A percentile compares a stretch with the other conserved stretches of the same genome.
Conservation (phyloP, 1,140 invertebrate species). For the Cydia fagiglandana region DNA sequence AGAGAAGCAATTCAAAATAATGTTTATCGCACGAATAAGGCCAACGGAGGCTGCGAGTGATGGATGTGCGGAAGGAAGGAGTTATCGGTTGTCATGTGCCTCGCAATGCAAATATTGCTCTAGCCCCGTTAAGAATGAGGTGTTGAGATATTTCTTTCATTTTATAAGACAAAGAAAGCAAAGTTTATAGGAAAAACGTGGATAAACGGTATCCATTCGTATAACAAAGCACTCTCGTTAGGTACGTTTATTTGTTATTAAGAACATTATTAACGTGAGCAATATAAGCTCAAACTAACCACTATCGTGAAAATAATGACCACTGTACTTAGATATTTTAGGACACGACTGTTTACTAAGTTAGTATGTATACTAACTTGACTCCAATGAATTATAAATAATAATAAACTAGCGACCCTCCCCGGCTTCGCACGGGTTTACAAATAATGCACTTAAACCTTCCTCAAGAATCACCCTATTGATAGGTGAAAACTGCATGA, state of each 20-base stretch:
- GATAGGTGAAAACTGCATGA: too few relatives aligned
- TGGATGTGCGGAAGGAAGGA: slow-evolving; percentile 15
- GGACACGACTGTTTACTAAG: neutral
- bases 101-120: slow-evolving; percentile 10
- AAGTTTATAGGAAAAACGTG: too few relatives aligned
- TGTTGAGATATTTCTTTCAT: neutral
- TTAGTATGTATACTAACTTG: too few relatives aligned
- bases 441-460: too few relatives aligned
- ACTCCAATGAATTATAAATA: neutral
- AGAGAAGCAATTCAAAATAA: too few relatives aligned
- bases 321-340: neutral
- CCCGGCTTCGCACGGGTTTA: too few relatives aligned
- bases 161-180: neutral
- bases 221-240: too few relatives aligned
- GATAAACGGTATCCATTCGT: too few relatives aligned
- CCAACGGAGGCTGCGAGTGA: neutral
- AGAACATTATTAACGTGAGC: neutral
- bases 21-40: neutral
- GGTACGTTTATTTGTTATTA: too few relatives aligned
- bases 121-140: slow-evolving; percentile 10
- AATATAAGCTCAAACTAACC: neutral
- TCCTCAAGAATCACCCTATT: too few relatives aligned
- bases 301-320: neutral
- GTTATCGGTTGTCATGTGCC: neutral
- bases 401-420: too few relatives aligned